Base-by-base conservation (phyloP, 2,113 vertebrate genomes). In the Sebastes schlegelii region DNA sequence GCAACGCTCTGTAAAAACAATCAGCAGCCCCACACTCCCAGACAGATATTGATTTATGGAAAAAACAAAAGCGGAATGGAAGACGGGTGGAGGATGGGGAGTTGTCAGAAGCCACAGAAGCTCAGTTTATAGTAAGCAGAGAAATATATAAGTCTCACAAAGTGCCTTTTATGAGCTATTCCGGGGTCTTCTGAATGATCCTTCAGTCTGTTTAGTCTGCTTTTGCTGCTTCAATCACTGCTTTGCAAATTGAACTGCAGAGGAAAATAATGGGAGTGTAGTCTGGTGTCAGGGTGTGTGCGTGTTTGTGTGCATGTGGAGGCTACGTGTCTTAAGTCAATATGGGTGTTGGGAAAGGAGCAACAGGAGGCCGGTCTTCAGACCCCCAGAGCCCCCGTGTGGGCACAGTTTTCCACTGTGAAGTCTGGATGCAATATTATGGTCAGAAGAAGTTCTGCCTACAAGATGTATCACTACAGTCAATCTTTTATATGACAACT, bases 1-100 rank as follows among this genome's bases (percentile, higher is more conserved):
- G 91, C 89, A 84, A 88, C 74, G 71, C 74, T 78, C 87, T 89
- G 92, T 84, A 88, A 92, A 94, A 93, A 94, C 91, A 94, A 93
- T 93, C 90, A 92, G 79, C 83, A 84, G 83, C 87, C 83, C 77
- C 89, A 80, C 90, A 88, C 87, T 74, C 77, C 60, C 87, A 79
- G 86, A 92, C 83, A 85, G 84, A 87, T 91, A 93, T 85, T 94
- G 94, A 94, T 91, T 92, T 85, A 91, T 89, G 85, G 86, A 83
- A 77, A 88, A 88, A 80, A 88, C 89, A 91, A 91, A 90, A 85
- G 80, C 4, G 19, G 69, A 78, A 76, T 65, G 81, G 71, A 79
- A 76, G 76, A 83, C 4, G 79, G 80, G 70, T 55, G 73, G 83
- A 90, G 83, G 79, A 79, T 21, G 71, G 76, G 77, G 79, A 79